phyloP scores from a whole-genome alignment of 2,888 invertebrate species.

The Erannis defoliaria region DNA sequence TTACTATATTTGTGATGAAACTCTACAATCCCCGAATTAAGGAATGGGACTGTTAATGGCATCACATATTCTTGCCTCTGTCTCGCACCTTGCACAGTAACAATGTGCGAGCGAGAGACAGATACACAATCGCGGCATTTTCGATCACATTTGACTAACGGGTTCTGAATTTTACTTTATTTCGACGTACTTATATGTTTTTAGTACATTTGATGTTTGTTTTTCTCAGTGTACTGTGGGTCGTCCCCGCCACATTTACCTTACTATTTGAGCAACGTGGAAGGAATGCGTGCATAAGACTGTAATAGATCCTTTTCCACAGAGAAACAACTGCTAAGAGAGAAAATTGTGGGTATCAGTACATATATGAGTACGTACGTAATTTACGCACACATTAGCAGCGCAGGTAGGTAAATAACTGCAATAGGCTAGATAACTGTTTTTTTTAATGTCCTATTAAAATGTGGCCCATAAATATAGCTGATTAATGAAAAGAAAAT shows the following conservation, averaged over 20 bases:
- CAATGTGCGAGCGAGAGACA: background rate
- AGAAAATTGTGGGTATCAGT: background rate
- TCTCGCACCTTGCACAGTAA: background rate
- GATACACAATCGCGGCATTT: background rate
- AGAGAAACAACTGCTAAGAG: background rate
- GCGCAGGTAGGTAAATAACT: background rate
- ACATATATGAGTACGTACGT: too few species aligned
- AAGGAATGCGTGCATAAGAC: conserved; percentile 88
- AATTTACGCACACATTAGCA: background rate
- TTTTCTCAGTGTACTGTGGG: conserved; percentile 9
- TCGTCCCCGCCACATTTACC: conserved; percentile 57
- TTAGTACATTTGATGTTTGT: background rate
- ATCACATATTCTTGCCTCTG: background rate
- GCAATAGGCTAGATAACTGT: too few species aligned
- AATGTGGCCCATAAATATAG: too few species aligned
- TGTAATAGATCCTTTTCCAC: conserved; percentile 53
- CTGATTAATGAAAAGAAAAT: too few species aligned
- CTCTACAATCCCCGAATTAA: background rate
- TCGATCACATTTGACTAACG: background rate
- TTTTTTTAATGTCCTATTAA: too few species aligned
- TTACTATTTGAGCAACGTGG: conserved; percentile 88
- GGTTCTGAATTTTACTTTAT: too few species aligned
- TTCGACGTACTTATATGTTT: background rate
- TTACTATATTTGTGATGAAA: background rate
- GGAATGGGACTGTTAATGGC: background rate